A percentile compares a stretch with the other conserved stretches of the same genome.
Conservation (phyloP, 2,113 vertebrate genomes). For the Coregonus clupeaformis region DNA sequence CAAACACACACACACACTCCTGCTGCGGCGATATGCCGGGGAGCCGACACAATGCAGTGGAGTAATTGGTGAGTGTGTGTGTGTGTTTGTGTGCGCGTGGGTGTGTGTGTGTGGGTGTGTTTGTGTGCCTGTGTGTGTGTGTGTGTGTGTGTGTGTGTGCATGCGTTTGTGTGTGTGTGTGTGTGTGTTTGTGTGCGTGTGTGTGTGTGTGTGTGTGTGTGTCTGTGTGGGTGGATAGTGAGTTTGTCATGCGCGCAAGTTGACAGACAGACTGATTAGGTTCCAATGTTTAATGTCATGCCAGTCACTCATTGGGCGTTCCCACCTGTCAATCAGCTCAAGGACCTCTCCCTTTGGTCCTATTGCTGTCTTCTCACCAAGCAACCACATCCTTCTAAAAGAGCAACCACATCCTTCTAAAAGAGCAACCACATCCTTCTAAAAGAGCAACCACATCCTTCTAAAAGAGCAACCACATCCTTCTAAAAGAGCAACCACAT, state of each 20-base stretch:
- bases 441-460: neutral
- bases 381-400: neutral
- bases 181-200: no score
- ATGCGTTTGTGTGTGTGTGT: neutral
- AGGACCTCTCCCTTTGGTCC: neutral
- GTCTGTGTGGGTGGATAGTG: no score
- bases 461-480: neutral
- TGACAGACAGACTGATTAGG: slow-evolving; percentile 26
- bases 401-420: no score
- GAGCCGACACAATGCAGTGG: no score
- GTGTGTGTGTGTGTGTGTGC: neutral
- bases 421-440: no score
- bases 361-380: neutral
- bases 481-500: no score
- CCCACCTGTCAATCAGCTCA: slow-evolving; percentile 29
- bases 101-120: slow-evolving; percentile 1
- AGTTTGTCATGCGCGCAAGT: neutral
- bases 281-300: slow-evolving; percentile 31
- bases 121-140: neutral
- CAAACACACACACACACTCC: neutral
- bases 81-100: neutral
- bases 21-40: no score
- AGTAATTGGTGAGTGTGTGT: slow-evolving; percentile 19
- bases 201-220: no score
- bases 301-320: slow-evolving; percentile 14